Percentiles rank a stretch among this genome's conserved stretches.
Evolutionary conservation across 2,888 invertebrate species (phyloP).

Genomic region (Conops quadrifasciatus): DNA sequence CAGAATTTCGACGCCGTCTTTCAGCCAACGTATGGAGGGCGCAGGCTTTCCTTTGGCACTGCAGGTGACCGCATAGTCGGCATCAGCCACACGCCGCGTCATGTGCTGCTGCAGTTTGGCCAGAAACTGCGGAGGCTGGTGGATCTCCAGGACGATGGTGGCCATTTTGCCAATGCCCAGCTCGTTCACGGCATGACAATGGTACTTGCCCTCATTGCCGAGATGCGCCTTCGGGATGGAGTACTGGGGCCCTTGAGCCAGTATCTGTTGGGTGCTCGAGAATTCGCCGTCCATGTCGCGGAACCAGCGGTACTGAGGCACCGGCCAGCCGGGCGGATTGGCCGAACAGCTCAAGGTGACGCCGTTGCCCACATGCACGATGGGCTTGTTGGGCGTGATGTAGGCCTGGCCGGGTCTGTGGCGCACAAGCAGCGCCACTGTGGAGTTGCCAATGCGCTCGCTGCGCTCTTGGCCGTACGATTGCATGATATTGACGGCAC

Average conservation of each 20-base stretch:
- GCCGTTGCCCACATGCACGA: slow-evolving; percentile 83
- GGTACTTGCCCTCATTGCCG: slow-evolving; percentile 87
- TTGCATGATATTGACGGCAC: slow-evolving; percentile 84
- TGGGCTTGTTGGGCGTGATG: slow-evolving; percentile 84
- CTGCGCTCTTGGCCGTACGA: slow-evolving; percentile 76
- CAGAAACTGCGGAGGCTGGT: slow-evolving; percentile 87
- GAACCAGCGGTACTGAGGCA: slow-evolving; percentile 90
- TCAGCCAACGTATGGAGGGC: slow-evolving; percentile 85
- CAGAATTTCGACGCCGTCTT: slow-evolving; percentile 82
- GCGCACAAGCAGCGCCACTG: slow-evolving; percentile 82
- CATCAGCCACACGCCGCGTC: slow-evolving; percentile 81
- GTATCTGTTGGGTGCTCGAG: slow-evolving; percentile 70
- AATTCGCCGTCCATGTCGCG: slow-evolving; percentile 74
- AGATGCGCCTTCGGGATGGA: slow-evolving; percentile 86
- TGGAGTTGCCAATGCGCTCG: slow-evolving; percentile 81
- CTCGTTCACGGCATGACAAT: slow-evolving; percentile 90
- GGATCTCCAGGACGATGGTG: slow-evolving; percentile 83
- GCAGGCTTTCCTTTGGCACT: slow-evolving; percentile 89
- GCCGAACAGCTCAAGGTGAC: slow-evolving; percentile 87
- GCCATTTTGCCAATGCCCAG: slow-evolving; percentile 87
- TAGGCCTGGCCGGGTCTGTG: slow-evolving; percentile 86
- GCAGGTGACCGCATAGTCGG: slow-evolving; percentile 81
- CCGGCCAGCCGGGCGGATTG: slow-evolving; percentile 91
- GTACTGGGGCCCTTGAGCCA: slow-evolving; percentile 83
- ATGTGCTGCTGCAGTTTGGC: slow-evolving; percentile 84